Conservation (phyloP, 1,140 invertebrate genomes). For the Atta cephalotes region DNA sequence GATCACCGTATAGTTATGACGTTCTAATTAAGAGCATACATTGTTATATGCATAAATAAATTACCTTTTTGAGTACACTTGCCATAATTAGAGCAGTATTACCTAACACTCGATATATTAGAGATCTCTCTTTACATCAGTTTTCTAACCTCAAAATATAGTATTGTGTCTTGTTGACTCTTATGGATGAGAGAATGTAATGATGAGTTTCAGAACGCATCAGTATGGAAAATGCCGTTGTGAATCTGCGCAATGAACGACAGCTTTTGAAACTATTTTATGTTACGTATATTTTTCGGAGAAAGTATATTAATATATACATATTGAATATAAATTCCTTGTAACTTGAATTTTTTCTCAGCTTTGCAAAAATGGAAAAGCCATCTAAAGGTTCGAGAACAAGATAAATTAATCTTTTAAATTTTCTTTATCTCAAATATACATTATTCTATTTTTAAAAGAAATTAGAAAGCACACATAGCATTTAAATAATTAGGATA, state of each 20-base stretch:
- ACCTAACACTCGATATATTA: conserved; percentile 26
- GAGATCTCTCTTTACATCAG: background rate
- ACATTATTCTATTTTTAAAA: background rate
- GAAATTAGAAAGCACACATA: background rate
- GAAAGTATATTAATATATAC: too few species aligned
- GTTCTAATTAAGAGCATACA: background rate
- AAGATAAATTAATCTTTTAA: background rate
- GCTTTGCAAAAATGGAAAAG: too few species aligned
- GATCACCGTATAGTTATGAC: background rate
- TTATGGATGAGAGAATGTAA: background rate
- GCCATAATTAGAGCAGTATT: conserved; percentile 52
- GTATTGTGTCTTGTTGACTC: background rate
- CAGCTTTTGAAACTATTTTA: background rate
- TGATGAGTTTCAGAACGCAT: background rate
- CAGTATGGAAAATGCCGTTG: background rate
- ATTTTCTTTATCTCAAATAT: background rate
- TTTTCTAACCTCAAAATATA: conserved; percentile 39
- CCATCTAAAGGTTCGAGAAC: too few species aligned
- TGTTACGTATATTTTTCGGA: background rate
- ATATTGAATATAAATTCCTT: too few species aligned
- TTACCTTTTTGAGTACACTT: conserved; percentile 61
- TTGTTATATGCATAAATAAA: background rate
- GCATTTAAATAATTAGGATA: background rate
- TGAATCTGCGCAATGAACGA: background rate
- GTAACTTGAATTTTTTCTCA: too few species aligned